phyloP scores from a whole-genome alignment of 2,797 vertebrate species.

The Acanthornis magna region DNA sequence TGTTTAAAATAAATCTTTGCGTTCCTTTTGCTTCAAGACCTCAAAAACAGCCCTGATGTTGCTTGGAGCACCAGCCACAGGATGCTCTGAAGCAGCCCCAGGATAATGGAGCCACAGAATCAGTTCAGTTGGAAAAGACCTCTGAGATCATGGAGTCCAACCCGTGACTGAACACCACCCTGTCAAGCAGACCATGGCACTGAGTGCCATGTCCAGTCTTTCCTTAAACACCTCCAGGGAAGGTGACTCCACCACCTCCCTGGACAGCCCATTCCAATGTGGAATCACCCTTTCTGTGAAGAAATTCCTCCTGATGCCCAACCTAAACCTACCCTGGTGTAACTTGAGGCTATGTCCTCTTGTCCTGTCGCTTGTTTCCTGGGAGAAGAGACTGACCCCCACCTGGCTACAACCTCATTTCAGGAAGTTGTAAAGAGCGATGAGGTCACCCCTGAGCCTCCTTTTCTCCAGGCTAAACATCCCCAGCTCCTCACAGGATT shows the following conservation, averaged over 20 bases:
- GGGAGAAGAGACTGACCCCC: fast-evolving
- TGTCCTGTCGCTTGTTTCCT: not conserved
- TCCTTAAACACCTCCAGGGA: not conserved
- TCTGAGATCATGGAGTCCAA: not conserved
- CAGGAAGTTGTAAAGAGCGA: fast-evolving
- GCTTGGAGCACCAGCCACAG: not conserved
- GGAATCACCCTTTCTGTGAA: not conserved
- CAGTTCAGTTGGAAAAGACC: fast-evolving
- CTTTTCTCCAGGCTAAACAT: not conserved
- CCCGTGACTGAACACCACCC: fast-evolving
- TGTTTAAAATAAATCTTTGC: not conserved
- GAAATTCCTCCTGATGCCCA: not conserved
- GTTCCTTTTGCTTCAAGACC: not conserved
- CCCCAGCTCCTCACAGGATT: not conserved
- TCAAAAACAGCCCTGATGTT: not conserved
- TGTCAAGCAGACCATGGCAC: not conserved
- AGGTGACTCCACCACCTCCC: not conserved
- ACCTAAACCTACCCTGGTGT: not conserved
- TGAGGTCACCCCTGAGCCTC: not conserved
- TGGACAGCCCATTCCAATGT: not conserved
- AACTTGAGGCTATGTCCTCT: not conserved
- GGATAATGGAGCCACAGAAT: not conserved
- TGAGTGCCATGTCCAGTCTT: fast-evolving
- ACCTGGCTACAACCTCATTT: not conserved
- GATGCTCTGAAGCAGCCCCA: not conserved